Conservation (phyloP, 2,888 invertebrate species). For the Cephus pygmeus region DNA sequence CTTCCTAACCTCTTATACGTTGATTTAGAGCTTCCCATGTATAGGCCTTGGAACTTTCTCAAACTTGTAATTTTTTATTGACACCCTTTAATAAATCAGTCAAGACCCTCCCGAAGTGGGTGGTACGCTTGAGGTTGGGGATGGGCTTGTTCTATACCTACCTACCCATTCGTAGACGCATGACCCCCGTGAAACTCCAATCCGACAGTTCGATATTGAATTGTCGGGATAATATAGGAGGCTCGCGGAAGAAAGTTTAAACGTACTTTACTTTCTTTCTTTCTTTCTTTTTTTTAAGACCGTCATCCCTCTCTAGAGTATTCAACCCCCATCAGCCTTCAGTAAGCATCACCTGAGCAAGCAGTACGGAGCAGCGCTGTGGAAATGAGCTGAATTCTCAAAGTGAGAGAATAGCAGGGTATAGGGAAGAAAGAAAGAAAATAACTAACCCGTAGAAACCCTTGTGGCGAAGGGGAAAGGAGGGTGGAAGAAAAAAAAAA, state of each 20-base stretch:
- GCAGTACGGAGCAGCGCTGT: neutral
- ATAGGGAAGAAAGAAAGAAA: neutral
- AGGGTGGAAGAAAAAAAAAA: neutral
- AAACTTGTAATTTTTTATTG: conserved; percentile 32
- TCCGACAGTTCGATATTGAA: neutral
- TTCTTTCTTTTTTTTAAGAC: neutral
- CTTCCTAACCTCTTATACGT: conserved; percentile 3
- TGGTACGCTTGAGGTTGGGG: neutral
- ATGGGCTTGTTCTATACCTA: neutral
- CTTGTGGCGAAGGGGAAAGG: neutral
- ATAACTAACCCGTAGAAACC: neutral
- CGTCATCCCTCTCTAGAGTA: neutral
- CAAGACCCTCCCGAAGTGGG: neutral
- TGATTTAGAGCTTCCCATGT: conserved; percentile 20
- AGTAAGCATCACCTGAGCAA: neutral
- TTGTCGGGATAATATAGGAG: neutral
- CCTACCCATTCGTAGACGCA: neutral
- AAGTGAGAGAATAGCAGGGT: neutral
- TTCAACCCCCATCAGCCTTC: neutral
- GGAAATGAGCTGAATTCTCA: neutral
- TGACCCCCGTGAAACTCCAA: neutral
- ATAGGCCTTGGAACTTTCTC: conserved; percentile 10
- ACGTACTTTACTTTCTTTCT: neutral
- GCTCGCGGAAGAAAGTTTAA: neutral
- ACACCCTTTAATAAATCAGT: conserved; percentile 28